Conservation (phyloP, 2,113 vertebrate species). For the Cochlearius cochlearius region DNA sequence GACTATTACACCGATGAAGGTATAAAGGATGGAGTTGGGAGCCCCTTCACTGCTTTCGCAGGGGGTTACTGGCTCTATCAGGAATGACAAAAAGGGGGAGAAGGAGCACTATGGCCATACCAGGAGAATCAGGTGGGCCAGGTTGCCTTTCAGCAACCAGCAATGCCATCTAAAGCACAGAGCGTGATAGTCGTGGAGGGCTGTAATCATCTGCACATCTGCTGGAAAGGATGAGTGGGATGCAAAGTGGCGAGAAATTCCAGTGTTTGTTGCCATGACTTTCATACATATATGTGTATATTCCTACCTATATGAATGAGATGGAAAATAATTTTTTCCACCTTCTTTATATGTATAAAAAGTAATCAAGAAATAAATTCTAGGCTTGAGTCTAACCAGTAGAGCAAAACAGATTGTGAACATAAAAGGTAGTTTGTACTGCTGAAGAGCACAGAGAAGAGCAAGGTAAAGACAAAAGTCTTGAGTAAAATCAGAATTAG, state of each 20-base stretch:
- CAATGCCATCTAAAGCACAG: background rate
- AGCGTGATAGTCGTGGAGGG: fast-evolving
- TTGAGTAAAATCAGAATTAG: background rate
- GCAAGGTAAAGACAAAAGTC: background rate
- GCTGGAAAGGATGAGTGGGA: background rate
- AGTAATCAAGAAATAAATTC: background rate
- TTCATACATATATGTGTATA: background rate
- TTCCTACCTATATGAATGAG: background rate
- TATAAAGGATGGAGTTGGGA: background rate
- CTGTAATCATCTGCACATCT: background rate
- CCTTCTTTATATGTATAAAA: background rate
- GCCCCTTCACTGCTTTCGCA: background rate
- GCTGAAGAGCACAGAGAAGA: background rate
- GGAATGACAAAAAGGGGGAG: background rate
- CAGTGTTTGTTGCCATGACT: background rate
- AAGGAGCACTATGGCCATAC: background rate
- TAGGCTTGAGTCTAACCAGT: background rate
- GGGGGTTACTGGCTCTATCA: background rate
- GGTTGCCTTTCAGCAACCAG: background rate
- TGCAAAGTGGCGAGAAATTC: background rate
- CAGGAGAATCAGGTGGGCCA: background rate
- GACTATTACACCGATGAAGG: background rate
- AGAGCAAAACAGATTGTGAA: background rate
- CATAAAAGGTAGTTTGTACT: background rate
- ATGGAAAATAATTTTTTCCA: background rate